phyloP scores from a whole-genome alignment of 2,888 invertebrate genomes.

The Uloborus plumipes region DNA sequence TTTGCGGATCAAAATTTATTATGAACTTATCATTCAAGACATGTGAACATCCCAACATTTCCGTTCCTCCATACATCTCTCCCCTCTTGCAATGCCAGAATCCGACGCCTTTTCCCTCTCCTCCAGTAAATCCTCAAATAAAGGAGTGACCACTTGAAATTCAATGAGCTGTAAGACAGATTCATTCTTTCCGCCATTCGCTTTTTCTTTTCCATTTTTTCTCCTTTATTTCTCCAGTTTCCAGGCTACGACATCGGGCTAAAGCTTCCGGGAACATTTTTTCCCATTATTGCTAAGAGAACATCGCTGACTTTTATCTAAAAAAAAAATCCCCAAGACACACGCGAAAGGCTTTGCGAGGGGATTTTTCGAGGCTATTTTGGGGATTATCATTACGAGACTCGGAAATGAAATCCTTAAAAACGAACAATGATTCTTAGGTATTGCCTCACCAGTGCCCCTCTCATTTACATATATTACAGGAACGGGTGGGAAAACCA shows the following conservation, averaged over 20 bases:
- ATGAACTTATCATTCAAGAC: no score
- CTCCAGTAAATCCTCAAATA: conserved; percentile 27
- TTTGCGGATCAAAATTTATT: no score
- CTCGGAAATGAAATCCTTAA: conserved; percentile 13
- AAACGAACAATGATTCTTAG: conserved; percentile 4
- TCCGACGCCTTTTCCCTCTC: neutral
- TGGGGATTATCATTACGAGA: conserved; percentile 55
- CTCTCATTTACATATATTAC: conserved; percentile 22
- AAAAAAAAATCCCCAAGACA: neutral
- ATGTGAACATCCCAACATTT: conserved; percentile 19
- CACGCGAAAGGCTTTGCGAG: conserved; percentile 23
- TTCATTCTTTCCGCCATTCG: conserved; percentile 10
- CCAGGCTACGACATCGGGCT: conserved; percentile 38
- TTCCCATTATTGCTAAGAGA: conserved; percentile 34
- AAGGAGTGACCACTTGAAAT: conserved; percentile 60
- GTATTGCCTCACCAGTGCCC: neutral
- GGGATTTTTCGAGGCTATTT: conserved; percentile 42
- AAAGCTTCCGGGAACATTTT: conserved; percentile 39
- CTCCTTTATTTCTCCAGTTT: neutral
- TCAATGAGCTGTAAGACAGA: conserved; percentile 53
- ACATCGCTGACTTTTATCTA: conserved; percentile 27
- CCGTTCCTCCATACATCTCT: neutral
- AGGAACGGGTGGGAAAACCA: conserved; percentile 2
- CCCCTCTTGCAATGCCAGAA: no score
- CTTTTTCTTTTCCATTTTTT: conserved; percentile 13